Evolutionary conservation across 1,140 invertebrate species (phyloP), one percentile per base, ranked within the genome.

Genomic region (Drosophila elegans): DNA sequence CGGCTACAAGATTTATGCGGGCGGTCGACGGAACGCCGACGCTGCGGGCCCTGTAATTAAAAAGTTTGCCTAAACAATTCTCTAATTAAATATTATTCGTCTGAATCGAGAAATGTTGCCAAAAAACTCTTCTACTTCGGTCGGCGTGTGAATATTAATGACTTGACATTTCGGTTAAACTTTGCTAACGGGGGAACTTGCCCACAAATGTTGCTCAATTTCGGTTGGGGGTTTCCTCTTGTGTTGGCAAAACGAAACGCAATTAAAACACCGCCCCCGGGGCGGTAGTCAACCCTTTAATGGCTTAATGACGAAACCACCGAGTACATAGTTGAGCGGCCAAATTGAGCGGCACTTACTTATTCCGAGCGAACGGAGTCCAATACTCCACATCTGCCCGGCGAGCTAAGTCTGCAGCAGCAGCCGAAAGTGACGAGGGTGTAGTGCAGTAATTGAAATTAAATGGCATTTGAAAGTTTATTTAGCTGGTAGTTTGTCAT

Each of bases 31-130:
- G 27, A 29, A 29, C 27, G 27, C 27, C 27, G 2, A 6, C 32
- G 41, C 67, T 71, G 51, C 49, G 64, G 64, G 51, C 42, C 21
- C 41, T 48, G 82, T 82, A 86, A 86, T 86, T 86, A 86, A 88
- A 88, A 88, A 89, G 76, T 88, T 89, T 63, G 76, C 80, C 84
- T 89, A 88, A 89, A 88, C 83, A 88, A 84, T 89, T 88, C 84
- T 88, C 68, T 80, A 88, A 88, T 88, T 88, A 88, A 88, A 88
- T 88, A 80, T 89, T 80, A 89, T 84, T 80, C 71, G 81, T 75
- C 71, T 81, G 62, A 60, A 52, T 60, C 53, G 72, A 53, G 61
- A 67, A 61, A 60, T 55, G 67, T 57, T 71, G 42, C 25, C 42
- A 57, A 51, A 51, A 38, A 32, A 62, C 61, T 45, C 63, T 55